Evolutionary conservation across 2,113 vertebrate species (phyloP).

Genomic region (Megaceryle torquata): DNA sequence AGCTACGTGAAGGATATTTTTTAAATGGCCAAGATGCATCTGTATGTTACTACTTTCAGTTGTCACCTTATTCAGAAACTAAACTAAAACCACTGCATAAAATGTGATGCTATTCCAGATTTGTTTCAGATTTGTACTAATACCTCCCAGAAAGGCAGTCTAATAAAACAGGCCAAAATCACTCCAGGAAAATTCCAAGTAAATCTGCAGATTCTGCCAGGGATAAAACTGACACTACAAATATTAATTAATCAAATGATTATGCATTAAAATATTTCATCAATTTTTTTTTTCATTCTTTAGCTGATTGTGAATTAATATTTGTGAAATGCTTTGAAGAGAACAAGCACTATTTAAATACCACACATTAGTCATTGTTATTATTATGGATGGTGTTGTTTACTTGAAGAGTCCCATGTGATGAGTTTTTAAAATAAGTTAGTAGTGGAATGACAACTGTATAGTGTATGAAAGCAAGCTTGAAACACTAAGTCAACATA

Average conservation of each 20-base stretch:
- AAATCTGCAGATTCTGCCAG: background rate
- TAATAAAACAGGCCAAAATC: background rate
- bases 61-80: background rate
- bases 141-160: background rate
- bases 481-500: background rate
- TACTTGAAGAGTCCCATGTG: background rate
- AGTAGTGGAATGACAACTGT: background rate
- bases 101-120: background rate
- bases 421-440: constrained; percentile 1
- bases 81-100: background rate
- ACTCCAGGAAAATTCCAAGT: background rate
- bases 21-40: background rate
- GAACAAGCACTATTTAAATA: background rate
- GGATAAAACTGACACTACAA: background rate
- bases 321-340: background rate
- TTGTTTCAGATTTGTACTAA: background rate
- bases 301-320: background rate
- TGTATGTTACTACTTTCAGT: background rate
- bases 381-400: background rate
- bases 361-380: background rate
- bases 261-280: background rate
- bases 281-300: background rate
- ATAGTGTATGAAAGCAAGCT: background rate
- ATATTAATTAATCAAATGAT: background rate
- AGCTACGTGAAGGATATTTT: background rate